Percentiles rank a stretch among this genome's conserved stretches.
Evolutionary conservation across 2,888 invertebrate species (phyloP).

Genomic region (Lottia gigantea): DNA sequence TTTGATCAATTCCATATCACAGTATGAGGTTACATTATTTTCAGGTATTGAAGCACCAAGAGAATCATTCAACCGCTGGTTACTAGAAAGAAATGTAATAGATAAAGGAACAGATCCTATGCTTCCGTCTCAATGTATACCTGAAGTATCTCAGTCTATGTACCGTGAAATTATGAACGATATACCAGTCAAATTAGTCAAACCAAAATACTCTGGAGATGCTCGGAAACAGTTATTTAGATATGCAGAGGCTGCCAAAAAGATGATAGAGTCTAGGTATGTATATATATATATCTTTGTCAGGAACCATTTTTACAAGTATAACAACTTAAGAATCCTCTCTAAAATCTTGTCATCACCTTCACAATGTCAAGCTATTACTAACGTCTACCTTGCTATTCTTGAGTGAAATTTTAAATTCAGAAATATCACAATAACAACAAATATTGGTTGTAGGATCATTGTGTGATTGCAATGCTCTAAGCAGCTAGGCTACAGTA

Average conservation of each 20-base stretch:
- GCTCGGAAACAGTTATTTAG: slow-evolving; percentile 92
- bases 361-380: too few species aligned
- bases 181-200: slow-evolving; percentile 94
- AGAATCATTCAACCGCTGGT: slow-evolving; percentile 94
- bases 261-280: slow-evolving; percentile 88
- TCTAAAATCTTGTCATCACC: too few species aligned
- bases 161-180: slow-evolving; percentile 98
- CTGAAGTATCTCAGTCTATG: slow-evolving; percentile 93
- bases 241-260: slow-evolving; percentile 96
- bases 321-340: too few species aligned
- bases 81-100: slow-evolving; percentile 93
- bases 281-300: not conserved
- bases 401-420: too few species aligned
- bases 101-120: slow-evolving; percentile 91
- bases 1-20: not conserved
- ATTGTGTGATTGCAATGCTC: too few species aligned
- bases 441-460: too few species aligned
- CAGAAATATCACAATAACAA: too few species aligned
- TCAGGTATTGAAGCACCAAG: slow-evolving; percentile 89
- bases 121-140: slow-evolving; percentile 89
- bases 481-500: too few species aligned
- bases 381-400: too few species aligned
- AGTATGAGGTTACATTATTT: not conserved
- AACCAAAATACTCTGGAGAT: slow-evolving; percentile 95
- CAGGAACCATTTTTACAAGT: too few species aligned